Base-by-base conservation (phyloP, 2,888 invertebrate species). In the Noctua janthina region DNA sequence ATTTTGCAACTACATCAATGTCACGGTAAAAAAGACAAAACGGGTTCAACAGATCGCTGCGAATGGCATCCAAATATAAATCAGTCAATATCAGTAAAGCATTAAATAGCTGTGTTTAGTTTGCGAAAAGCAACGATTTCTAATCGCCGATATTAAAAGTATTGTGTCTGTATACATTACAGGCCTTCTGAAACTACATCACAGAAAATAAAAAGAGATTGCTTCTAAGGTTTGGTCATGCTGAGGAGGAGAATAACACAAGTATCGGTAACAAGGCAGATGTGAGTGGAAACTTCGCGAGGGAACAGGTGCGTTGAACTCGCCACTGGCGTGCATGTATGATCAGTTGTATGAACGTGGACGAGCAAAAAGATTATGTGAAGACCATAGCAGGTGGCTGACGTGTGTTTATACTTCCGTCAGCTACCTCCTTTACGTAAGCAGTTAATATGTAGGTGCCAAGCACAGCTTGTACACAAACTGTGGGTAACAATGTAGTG, bases 391-490 rank as follows among this genome's bases (percentile, higher is more conserved):
- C 4, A n/a, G 56, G 1, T 56, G n/a, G 23, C 56, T 29, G 29
- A 29, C 0, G 59, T 59, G n/a, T 59, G 11, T 56, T n/a, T n/a
- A 59, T 59, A n/a, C 23, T 20, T 7, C 15, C 23, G 49, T 23
- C 46, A 76, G 49, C 8, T 23, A 62, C 68, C 20, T 69, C 17
- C 54, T 64, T 66, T 15, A 49, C 4, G 46, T 56, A 64, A 70
- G 15, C 43, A 73, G 85, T 70, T 46, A 62, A 59, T 81, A 46
- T 72, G 6, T 23, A 86, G 46, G 86, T 86, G 68, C 49, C 62
- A 66, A 49, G 43, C 83, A 81, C 81, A 78, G 82, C 83, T 84
- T 87, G 85, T 86, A 74, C 68, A 73, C 64, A 68, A 75, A 84
- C 81, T 87, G 75, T 62, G 39, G 56, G 76, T 71, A 71, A 88